Evolutionary conservation across 2,113 vertebrate genomes (phyloP), one percentile per base, ranked within the genome.

Genomic region (Columba livia): DNA sequence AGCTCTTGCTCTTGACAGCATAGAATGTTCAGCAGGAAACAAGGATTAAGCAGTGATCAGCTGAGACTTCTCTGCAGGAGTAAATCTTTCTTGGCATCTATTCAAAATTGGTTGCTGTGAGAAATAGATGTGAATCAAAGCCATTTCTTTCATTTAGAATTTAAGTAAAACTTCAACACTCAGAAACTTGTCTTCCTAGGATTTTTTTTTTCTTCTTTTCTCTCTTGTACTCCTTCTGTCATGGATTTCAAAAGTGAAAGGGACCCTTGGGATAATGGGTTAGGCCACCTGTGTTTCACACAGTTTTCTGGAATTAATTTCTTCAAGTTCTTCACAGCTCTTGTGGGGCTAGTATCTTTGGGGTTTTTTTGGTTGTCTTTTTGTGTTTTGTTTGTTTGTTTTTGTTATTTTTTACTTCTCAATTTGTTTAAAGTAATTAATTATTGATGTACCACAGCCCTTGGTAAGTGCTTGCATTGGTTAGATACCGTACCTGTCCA

Each of bases 31-130:
- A 85, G 60, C 54, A 83, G 67, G 85, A 96, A 95, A 88, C 60
- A 61, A 51, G 70, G 91, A 81, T 89, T 88, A 91, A 93, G 69
- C 64, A 74, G 60, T 83, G 51, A 93, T 96, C 85, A 88, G 56
- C 69, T 88, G 79, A 86, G 69, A 71, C 34, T 69, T 94, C 65
- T 83, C 87, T 92, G 74, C 69, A 67, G 92, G 75, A 90, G 38
- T 51, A 96, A 87, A 85, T 93, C 77, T 90, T 83, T 65, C 61
- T 72, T 88, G 91, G 69, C 92, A 75, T 89, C 51, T 88, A 79
- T 89, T 93, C 61, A 88, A 83, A 96, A 88, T 74, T 38, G 79
- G 53, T 90, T 95, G 65, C 90, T 53, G 36, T 57, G 74, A 86
- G 61, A 70, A 88, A 92, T 38, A 89, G 53, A 74, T 17, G 64